phyloP scores from a whole-genome alignment of 2,797 vertebrate species.

The Smutsia gigantea region DNA sequence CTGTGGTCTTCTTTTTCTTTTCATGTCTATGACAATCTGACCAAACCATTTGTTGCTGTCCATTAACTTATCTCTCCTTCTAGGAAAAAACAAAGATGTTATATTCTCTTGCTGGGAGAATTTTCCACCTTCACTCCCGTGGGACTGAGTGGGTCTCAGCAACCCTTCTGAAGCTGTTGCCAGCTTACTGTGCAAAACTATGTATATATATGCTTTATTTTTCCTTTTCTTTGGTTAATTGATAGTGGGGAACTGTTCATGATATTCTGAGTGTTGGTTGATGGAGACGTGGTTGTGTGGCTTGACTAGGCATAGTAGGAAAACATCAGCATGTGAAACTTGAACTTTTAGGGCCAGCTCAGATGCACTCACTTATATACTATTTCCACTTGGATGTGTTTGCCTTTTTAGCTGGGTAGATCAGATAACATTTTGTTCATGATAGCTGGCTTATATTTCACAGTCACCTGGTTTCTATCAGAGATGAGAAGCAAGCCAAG shows the following conservation, averaged over 20 bases:
- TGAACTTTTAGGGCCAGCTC: constrained; percentile 3
- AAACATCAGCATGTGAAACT: constrained; percentile 10
- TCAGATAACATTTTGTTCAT: constrained; percentile 21
- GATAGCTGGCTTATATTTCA: constrained; percentile 20
- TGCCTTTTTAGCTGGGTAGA: constrained; percentile 2
- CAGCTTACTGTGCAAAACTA: background rate
- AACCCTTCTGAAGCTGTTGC: background rate
- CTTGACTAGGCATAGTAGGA: background rate
- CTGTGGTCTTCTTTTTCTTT: background rate
- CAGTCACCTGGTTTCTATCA: constrained; percentile 18
- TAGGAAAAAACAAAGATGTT: background rate
- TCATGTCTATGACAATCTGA: background rate
- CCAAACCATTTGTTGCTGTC: background rate
- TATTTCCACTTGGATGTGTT: constrained; percentile 49
- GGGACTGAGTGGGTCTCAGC: background rate
- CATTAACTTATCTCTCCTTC: background rate
- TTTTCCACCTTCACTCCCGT: background rate
- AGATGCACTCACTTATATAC: constrained; percentile 39
- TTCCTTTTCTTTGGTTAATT: background rate
- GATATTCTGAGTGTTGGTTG: background rate
- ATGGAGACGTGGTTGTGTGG: background rate
- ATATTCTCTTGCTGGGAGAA: background rate
- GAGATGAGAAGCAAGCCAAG: background rate
- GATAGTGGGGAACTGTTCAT: background rate
- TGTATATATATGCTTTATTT: background rate